Percentiles rank a stretch among this genome's conserved stretches.
phyloP scores from a whole-genome alignment of 2,113 vertebrate species.

The Erythrocercus mccallii region DNA sequence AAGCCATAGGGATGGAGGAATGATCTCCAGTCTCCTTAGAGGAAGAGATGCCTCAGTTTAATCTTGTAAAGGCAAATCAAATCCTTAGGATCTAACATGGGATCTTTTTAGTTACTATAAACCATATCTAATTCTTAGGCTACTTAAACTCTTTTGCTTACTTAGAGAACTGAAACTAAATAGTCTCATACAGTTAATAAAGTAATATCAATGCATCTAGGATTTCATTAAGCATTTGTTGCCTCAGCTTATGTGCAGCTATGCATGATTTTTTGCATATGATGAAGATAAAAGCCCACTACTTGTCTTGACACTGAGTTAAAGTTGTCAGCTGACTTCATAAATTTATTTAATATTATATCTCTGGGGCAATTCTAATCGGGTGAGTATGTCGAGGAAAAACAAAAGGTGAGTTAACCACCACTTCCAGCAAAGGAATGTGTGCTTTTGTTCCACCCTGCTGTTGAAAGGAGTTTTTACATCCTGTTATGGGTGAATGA shows the following conservation, averaged over 20 bases:
- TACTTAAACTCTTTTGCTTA: background rate
- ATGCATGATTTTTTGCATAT: background rate
- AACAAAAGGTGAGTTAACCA: constrained; percentile 18
- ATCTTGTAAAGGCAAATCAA: background rate
- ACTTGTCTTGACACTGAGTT: background rate
- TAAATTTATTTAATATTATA: background rate
- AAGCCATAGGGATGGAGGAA: background rate
- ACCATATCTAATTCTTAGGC: background rate
- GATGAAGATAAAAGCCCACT: background rate
- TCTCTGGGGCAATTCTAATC: background rate
- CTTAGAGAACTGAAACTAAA: background rate
- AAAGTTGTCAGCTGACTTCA: background rate
- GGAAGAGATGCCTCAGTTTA: background rate
- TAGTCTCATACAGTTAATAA: background rate
- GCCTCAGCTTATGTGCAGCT: background rate
- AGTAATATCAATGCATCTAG: background rate
- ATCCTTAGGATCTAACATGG: background rate
- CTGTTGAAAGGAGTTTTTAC: background rate
- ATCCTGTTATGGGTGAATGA: background rate
- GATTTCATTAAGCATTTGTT: background rate
- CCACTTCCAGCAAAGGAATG: background rate
- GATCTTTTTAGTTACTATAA: background rate
- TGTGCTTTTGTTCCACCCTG: background rate
- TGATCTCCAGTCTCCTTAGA: background rate
- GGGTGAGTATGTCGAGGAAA: background rate